Percentiles rank a stretch among this genome's conserved stretches.
Evolutionary conservation across 2,113 vertebrate species (phyloP).

Genomic region (Gopherus evgoodei): DNA sequence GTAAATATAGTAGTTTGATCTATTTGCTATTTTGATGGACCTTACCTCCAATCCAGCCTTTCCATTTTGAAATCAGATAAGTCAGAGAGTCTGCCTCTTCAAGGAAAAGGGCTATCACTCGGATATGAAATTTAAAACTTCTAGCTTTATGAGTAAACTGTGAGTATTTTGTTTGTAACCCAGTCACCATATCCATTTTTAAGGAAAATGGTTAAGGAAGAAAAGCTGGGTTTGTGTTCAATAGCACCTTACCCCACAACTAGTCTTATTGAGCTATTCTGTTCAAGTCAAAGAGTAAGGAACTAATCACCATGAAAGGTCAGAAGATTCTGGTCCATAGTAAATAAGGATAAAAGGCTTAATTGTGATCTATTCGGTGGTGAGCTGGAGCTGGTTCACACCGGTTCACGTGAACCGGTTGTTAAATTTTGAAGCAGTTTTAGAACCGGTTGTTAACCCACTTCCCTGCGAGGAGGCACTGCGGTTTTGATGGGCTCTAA

Average conservation of each 20-base stretch:
- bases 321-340: neutral
- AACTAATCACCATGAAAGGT: too few relatives aligned
- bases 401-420: too few relatives aligned
- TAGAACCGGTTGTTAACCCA: too few relatives aligned
- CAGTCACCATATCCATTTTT: neutral
- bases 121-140: neutral
- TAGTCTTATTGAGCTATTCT: too few relatives aligned
- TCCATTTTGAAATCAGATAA: fast-evolving
- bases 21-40: fast-evolving
- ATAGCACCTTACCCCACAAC: too few relatives aligned
- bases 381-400: too few relatives aligned
- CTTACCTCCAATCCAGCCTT: neutral
- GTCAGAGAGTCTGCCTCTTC: neutral
- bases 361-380: neutral
- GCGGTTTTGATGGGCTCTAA: too few relatives aligned
- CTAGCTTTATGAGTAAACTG: neutral
- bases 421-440: too few relatives aligned
- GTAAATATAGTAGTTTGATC: fast-evolving
- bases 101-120: fast-evolving
- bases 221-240: too few relatives aligned
- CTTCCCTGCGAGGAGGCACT: too few relatives aligned
- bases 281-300: too few relatives aligned
- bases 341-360: neutral
- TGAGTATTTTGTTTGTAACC: neutral
- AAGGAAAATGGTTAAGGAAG: too few relatives aligned